Evolutionary conservation across 2,888 invertebrate genomes (phyloP).

Genomic region (Gisinianus flammeolus): DNA sequence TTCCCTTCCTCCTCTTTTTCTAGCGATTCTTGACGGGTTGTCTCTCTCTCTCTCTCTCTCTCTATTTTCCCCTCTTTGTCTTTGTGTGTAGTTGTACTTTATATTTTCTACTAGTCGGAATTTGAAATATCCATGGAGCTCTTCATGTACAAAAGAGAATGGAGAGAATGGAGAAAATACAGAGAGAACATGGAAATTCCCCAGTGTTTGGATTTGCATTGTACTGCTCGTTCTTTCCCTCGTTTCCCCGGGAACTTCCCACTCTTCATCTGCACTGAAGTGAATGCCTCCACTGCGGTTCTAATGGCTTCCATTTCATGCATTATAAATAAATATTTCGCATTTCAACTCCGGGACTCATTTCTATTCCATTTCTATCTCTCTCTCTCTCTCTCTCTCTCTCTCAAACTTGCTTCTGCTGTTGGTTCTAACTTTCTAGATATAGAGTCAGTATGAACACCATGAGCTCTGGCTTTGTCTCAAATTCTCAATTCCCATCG

Average conservation of each 20-base stretch:
- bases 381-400: conserved; percentile 13
- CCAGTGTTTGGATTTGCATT: conserved; percentile 35
- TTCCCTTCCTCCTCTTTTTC: background rate
- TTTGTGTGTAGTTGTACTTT: background rate
- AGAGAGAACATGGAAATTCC: conserved; percentile 28
- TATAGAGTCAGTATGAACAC: background rate
- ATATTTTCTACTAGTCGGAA: background rate
- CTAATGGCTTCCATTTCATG: conserved; percentile 41
- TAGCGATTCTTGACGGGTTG: background rate
- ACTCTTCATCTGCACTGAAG: conserved; percentile 38
- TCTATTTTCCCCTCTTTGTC: too few species aligned
- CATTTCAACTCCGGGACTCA: conserved; percentile 37
- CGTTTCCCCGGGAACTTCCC: conserved; percentile 4
- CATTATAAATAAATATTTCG: conserved; percentile 45
- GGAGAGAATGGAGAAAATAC: conserved; percentile 9
- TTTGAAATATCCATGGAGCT: too few species aligned
- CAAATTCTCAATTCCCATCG: conserved; percentile 19
- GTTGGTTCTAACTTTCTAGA: background rate
- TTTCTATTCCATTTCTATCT: conserved; percentile 25
- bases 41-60: too few species aligned
- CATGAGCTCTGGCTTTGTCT: conserved; percentile 13
- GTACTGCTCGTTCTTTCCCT: background rate
- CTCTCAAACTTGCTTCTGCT: background rate
- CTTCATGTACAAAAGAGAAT: background rate
- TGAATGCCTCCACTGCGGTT: conserved; percentile 41